These are phyloP conservation scores for Struthio camelus DNA, from an alignment of 2,113 vertebrate species.

Conservation along the genomic window DNA sequence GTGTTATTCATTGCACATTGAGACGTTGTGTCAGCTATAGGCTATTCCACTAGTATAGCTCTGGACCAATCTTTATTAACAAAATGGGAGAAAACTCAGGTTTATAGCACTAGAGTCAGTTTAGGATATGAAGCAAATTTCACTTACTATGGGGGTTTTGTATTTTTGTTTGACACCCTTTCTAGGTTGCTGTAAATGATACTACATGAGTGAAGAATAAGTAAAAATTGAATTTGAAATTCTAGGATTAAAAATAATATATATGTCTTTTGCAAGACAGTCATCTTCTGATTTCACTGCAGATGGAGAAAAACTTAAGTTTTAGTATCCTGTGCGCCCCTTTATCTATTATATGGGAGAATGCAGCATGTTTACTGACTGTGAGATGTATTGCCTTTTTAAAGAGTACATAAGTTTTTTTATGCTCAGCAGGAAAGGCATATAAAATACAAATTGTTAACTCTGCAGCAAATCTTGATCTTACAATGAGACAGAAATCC, in stretches of 20 bases:
- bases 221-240: neutral
- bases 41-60: neutral
- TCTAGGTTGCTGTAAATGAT: neutral
- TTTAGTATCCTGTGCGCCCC: neutral
- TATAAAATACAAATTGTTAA: neutral
- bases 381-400: neutral
- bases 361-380: neutral
- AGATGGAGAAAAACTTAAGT: neutral
- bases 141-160: neutral
- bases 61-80: neutral
- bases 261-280: constrained; percentile 3
- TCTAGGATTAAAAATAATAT: constrained; percentile 3
- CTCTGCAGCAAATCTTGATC: neutral
- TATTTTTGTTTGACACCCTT: neutral
- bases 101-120: neutral
- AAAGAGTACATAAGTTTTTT: neutral
- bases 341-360: neutral
- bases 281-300: neutral
- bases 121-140: neutral
- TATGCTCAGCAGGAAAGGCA: neutral
- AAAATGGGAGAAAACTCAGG: neutral
- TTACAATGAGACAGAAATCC: constrained; percentile 17
- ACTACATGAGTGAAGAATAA: neutral
- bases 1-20: neutral
- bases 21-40: neutral